These are phyloP conservation scores for Bimastos eiseni DNA, from an alignment of 2,888 invertebrate genomes.

Conservation along the genomic window DNA sequence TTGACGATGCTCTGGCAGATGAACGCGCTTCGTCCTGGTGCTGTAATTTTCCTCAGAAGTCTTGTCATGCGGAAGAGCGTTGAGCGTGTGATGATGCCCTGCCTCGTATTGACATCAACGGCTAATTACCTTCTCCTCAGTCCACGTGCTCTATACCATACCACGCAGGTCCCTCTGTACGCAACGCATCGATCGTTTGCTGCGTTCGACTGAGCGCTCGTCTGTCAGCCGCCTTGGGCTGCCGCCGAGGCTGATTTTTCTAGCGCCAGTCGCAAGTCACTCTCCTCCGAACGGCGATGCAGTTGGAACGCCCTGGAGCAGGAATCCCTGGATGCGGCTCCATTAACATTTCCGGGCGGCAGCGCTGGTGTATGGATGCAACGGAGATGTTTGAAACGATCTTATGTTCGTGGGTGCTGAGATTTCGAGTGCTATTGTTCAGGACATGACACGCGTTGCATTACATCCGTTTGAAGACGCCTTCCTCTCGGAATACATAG, in stretches of 20 bases:
- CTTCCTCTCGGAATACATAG: too few species aligned
- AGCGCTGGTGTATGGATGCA: neutral
- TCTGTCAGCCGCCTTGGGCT: neutral
- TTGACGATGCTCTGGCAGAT: neutral
- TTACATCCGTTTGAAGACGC: too few species aligned
- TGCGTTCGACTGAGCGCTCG: neutral
- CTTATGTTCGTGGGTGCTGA: neutral
- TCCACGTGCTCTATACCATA: neutral
- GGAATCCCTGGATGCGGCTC: neutral
- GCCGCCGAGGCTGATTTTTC: neutral
- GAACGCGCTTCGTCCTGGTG: neutral
- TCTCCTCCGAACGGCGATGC: neutral
- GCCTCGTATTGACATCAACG: conserved; percentile 21
- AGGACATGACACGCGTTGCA: too few species aligned
- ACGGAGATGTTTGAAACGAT: neutral
- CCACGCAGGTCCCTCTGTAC: neutral
- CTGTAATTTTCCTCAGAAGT: conserved; percentile 17
- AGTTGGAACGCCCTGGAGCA: neutral
- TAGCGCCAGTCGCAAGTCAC: neutral
- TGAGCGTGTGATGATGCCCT: neutral
- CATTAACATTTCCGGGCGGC: neutral
- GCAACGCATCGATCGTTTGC: neutral
- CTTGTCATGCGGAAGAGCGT: conserved; percentile 9
- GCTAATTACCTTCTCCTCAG: neutral
- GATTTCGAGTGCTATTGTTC: too few species aligned